A percentile compares a stretch with the other conserved stretches of the same genome.
Evolutionary conservation across 2,113 vertebrate species (phyloP).

Genomic region (Chloropsis hardwickii): DNA sequence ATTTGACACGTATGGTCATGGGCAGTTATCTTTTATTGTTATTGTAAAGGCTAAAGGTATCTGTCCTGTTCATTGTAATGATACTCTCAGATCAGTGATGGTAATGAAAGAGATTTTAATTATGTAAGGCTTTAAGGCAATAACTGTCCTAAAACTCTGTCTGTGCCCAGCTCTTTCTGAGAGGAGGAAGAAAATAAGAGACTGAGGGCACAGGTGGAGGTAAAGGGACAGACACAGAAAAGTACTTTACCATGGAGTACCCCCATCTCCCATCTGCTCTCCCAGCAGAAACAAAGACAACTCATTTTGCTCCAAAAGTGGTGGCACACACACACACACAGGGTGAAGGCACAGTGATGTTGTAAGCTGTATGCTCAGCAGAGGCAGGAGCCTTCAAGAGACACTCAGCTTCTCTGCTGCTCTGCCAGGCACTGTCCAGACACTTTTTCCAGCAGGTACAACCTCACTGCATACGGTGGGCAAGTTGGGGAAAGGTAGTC

Average conservation of each 20-base stretch:
- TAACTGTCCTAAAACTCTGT: background rate
- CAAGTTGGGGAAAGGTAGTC: background rate
- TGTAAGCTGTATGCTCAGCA: background rate
- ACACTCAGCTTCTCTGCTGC: background rate
- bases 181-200: background rate
- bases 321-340: too few species aligned
- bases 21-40: background rate
- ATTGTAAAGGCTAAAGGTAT: background rate
- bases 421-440: background rate
- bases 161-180: background rate
- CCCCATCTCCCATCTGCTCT: background rate
- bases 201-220: background rate
- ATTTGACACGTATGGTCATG: background rate
- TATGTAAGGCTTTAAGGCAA: background rate
- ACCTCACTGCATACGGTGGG: accelerated
- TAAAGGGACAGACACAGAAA: background rate
- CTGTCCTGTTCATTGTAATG: background rate
- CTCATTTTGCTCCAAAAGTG: background rate
- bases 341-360: background rate
- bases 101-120: constrained; percentile 2
- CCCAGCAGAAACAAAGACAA: background rate
- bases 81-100: background rate
- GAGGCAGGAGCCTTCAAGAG: background rate
- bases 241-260: background rate
- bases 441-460: background rate